Evolutionary conservation across 2,113 vertebrate species (phyloP).

Genomic region (Cyphomyrus discorhynchus): DNA sequence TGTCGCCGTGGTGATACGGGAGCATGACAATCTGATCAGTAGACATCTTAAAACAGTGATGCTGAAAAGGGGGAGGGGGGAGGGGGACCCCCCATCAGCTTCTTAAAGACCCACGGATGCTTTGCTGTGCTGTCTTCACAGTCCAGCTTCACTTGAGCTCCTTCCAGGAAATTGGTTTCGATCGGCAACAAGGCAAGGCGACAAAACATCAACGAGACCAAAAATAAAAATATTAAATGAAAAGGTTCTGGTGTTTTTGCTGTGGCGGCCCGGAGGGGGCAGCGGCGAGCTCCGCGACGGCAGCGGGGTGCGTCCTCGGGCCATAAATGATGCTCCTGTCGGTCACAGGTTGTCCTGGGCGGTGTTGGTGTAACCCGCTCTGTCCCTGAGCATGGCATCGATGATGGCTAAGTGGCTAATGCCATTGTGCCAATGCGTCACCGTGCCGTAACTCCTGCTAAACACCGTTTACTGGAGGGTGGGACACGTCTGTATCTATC

Average conservation of each 20-base stretch:
- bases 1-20: background rate
- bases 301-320: background rate
- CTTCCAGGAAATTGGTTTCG: background rate
- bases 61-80: background rate
- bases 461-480: background rate
- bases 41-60: background rate
- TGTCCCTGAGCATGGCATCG: background rate
- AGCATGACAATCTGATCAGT: background rate
- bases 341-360: conserved; percentile 32
- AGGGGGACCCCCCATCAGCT: background rate
- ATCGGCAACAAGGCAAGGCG: background rate
- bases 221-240: background rate
- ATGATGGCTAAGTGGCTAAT: background rate
- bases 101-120: background rate
- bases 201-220: background rate
- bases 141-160: background rate
- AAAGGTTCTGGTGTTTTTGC: background rate
- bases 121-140: background rate
- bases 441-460: background rate
- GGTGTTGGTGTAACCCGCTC: conserved; percentile 10
- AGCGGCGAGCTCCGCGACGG: background rate
- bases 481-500: background rate
- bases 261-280: too few species aligned
- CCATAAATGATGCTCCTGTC: conserved; percentile 34
- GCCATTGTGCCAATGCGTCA: background rate